Conservation (phyloP, 2,888 invertebrate genomes). For the Dioctria linearis region DNA sequence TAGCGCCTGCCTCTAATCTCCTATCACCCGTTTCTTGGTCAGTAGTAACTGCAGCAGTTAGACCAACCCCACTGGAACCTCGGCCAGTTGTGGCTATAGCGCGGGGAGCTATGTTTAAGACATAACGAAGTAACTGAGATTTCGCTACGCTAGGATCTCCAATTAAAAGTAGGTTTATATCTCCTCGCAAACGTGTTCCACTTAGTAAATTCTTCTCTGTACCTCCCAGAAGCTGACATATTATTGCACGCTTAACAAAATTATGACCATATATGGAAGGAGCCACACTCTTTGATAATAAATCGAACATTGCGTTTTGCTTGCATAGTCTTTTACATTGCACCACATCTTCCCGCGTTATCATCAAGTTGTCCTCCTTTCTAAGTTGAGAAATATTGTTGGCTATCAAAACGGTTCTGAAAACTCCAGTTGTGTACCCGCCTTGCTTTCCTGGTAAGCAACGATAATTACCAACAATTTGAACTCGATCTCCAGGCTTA, state of each 20-base stretch:
- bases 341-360: slow-evolving; percentile 90
- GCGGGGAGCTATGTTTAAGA: slow-evolving; percentile 93
- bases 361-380: slow-evolving; percentile 85
- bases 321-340: slow-evolving; percentile 88
- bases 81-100: slow-evolving; percentile 98
- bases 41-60: slow-evolving; percentile 98
- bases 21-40: slow-evolving; percentile 94
- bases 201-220: slow-evolving; percentile 94
- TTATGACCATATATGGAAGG: slow-evolving; percentile 99
- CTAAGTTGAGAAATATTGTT: slow-evolving; percentile 92
- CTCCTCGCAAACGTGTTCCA: slow-evolving; percentile 91
- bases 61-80: slow-evolving; percentile 97
- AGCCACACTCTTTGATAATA: slow-evolving; percentile 92
- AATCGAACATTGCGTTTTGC: slow-evolving; percentile 86
- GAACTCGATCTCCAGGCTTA: slow-evolving; percentile 98
- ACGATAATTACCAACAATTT: slow-evolving; percentile 94
- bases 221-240: slow-evolving; percentile 95
- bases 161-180: slow-evolving; percentile 93
- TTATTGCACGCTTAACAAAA: slow-evolving; percentile 95
- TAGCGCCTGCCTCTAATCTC: slow-evolving; percentile 96
- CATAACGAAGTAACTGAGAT: slow-evolving; percentile 95
- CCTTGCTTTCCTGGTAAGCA: slow-evolving; percentile 95
- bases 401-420: slow-evolving; percentile 92
- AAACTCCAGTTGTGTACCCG: slow-evolving; percentile 92
- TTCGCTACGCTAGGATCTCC: slow-evolving; percentile 99